These are phyloP conservation scores for Cariama cristata DNA, from an alignment of 2,113 vertebrate genomes.

Conservation along the genomic window DNA sequence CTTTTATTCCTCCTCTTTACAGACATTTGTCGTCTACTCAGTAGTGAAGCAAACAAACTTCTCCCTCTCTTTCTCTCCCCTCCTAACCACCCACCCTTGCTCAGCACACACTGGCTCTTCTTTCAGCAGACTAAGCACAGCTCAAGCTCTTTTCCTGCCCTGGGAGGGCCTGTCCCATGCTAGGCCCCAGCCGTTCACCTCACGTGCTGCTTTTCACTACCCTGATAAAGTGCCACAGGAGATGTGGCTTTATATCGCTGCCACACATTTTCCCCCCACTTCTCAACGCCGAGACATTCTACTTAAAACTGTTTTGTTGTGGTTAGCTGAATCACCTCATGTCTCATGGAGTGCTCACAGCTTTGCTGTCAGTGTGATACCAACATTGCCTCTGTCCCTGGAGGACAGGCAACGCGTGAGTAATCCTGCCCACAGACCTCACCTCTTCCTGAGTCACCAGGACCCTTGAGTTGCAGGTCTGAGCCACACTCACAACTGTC, in stretches of 20 bases:
- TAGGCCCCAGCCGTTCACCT: background rate
- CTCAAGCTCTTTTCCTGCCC: background rate
- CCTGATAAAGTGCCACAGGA: background rate
- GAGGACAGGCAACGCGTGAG: rapidly evolving
- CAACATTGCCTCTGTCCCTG: background rate
- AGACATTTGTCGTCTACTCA: background rate
- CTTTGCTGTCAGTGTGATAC: background rate
- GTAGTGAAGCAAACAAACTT: background rate
- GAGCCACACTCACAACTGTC: rapidly evolving
- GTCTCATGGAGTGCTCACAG: background rate
- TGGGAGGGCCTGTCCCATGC: background rate
- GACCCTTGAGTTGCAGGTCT: background rate
- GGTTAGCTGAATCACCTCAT: background rate
- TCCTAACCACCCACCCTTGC: background rate
- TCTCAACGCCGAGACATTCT: background rate
- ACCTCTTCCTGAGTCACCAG: background rate
- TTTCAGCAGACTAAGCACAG: background rate
- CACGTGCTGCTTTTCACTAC: background rate
- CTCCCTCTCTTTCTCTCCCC: background rate
- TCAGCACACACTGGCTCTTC: background rate
- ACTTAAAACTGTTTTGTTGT: background rate
- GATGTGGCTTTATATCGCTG: background rate
- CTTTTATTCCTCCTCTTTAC: background rate
- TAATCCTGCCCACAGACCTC: background rate
- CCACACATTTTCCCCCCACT: background rate